Conservation (phyloP, 1,140 invertebrate species). For the Anthonomus grandis region DNA sequence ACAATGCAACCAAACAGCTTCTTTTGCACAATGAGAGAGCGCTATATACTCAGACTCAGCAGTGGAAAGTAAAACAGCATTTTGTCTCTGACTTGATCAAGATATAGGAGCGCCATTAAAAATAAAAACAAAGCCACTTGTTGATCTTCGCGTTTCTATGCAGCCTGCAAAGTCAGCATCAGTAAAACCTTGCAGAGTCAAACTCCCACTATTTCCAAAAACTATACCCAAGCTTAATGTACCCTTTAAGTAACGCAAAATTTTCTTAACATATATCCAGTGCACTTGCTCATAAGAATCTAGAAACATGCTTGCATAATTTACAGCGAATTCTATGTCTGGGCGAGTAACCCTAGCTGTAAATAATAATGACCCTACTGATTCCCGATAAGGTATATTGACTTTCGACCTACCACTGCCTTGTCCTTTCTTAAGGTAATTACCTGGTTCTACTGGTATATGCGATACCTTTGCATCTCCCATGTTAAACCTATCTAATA, state of each 20-base stretch:
- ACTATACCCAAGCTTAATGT: slow-evolving; percentile 40
- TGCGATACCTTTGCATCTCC: neutral
- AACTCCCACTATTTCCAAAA: slow-evolving; percentile 20
- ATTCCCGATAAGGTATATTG: slow-evolving; percentile 39
- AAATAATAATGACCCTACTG: slow-evolving; percentile 48
- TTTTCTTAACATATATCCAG: slow-evolving; percentile 43
- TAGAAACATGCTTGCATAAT: slow-evolving; percentile 34
- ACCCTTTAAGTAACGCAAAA: slow-evolving; percentile 49
- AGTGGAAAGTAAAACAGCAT: slow-evolving; percentile 39
- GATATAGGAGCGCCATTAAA: slow-evolving; percentile 37
- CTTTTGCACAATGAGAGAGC: slow-evolving; percentile 36
- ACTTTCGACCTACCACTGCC: neutral
- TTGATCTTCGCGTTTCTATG: slow-evolving; percentile 39
- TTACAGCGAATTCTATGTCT: slow-evolving; percentile 49
- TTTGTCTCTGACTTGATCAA: slow-evolving; percentile 47
- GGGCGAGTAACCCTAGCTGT: slow-evolving; percentile 43
- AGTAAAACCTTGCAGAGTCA: slow-evolving; percentile 31
- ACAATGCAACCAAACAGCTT: slow-evolving; percentile 36
- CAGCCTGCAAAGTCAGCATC: slow-evolving; percentile 48
- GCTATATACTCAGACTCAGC: slow-evolving; percentile 49
- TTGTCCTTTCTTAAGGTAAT: neutral
- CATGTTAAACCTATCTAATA: slow-evolving; percentile 24
- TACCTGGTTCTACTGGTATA: slow-evolving; percentile 5
- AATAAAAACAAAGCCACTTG: slow-evolving; percentile 44
- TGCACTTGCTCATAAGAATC: slow-evolving; percentile 33